Evolutionary conservation across 2,113 vertebrate species (phyloP).

Genomic region (Paramisgurnus dabryanus): DNA sequence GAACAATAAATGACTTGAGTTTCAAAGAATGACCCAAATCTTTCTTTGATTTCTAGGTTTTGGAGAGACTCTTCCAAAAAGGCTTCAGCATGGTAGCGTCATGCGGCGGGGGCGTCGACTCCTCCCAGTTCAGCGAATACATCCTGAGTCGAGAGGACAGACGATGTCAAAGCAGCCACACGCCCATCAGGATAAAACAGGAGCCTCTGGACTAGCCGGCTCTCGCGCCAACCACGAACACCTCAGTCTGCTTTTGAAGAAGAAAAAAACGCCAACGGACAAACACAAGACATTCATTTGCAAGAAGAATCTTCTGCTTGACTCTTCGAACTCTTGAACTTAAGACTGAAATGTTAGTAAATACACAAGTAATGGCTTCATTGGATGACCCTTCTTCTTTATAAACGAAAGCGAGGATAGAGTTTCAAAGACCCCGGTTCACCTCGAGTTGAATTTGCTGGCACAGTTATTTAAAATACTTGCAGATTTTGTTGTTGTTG

Average conservation of each 20-base stretch:
- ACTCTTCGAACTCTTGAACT: constrained; percentile 7
- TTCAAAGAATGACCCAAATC: background rate
- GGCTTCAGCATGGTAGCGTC: constrained; percentile 94
- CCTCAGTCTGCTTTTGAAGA: constrained; percentile 13
- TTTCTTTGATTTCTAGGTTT: constrained; percentile 77
- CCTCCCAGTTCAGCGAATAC: constrained; percentile 98
- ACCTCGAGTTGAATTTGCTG: constrained; percentile 5
- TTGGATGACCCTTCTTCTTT: background rate
- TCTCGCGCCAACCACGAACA: constrained; percentile 45
- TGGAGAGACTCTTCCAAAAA: constrained; percentile 96
- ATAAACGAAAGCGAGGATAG: background rate
- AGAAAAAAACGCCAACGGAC: background rate
- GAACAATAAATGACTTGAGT: no score
- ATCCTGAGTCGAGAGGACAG: constrained; percentile 94
- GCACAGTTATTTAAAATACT: background rate
- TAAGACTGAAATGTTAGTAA: constrained; percentile 33
- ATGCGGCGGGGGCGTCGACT: constrained; percentile 95
- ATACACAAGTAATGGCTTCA: constrained; percentile 1
- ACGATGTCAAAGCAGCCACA: constrained; percentile 85
- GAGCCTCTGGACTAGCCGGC: constrained; percentile 90
- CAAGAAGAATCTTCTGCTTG: background rate
- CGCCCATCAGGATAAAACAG: constrained; percentile 97
- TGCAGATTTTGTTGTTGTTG: background rate
- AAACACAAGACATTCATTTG: background rate
- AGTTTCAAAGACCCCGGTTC: background rate